A percentile compares a stretch with the other conserved stretches of the same genome.
Evolutionary conservation across 2,113 vertebrate genomes (phyloP).

Genomic region (Crotalus tigris): DNA sequence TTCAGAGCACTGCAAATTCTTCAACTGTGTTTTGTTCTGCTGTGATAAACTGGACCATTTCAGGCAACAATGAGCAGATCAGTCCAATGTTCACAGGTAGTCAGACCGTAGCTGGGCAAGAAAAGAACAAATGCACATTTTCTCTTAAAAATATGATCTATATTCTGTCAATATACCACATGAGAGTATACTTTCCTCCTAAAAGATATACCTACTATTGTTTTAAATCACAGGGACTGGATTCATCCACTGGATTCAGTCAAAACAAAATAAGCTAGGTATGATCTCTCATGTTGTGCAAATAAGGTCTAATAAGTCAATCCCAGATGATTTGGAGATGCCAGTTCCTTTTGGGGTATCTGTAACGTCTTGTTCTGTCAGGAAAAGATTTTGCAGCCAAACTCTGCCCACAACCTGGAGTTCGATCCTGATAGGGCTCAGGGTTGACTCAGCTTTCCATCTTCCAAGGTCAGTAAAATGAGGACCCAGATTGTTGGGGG

Average conservation of each 20-base stretch:
- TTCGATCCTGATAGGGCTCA: background rate
- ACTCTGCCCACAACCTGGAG: background rate
- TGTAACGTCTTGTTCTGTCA: background rate
- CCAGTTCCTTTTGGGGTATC: background rate
- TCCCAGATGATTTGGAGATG: background rate
- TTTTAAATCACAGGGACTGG: background rate
- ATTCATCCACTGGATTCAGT: background rate
- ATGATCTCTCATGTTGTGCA: background rate
- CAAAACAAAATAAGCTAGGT: background rate
- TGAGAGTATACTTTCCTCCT: background rate
- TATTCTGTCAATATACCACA: background rate
- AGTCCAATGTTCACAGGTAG: background rate
- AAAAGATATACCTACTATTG: background rate
- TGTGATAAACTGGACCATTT: background rate
- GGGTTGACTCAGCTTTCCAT: background rate
- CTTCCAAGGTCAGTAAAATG: background rate
- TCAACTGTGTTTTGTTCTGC: background rate
- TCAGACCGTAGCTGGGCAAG: background rate
- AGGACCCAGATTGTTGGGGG: background rate
- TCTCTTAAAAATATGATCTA: background rate
- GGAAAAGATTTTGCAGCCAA: background rate
- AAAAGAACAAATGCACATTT: background rate
- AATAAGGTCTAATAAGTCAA: background rate
- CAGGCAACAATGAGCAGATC: background rate
- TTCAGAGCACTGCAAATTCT: background rate